These are phyloP conservation scores for Eurois occulta DNA, from an alignment of 2,888 invertebrate genomes.

Conservation along the genomic window DNA sequence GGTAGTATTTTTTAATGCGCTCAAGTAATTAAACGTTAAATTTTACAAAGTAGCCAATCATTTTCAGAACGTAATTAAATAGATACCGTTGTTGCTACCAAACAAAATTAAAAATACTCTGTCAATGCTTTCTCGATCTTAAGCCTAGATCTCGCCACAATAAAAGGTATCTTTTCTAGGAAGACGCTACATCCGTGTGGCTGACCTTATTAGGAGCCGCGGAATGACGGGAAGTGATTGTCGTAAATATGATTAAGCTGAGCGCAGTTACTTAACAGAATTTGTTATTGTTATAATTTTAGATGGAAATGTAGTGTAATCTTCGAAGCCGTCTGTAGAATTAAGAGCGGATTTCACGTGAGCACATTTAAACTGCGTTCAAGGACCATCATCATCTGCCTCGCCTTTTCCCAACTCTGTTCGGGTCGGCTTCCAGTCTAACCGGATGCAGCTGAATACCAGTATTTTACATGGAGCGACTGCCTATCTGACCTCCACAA, in stretches of 20 bases:
- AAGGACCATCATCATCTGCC: too few relatives aligned
- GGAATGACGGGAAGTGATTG: constrained; percentile 79
- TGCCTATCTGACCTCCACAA: too few relatives aligned
- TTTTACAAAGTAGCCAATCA: not conserved
- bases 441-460: too few relatives aligned
- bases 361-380: not conserved
- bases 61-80: not conserved
- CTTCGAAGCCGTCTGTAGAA: not conserved
- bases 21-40: not conserved
- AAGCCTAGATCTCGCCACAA: constrained; percentile 15
- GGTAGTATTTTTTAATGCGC: too few relatives aligned
- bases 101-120: not conserved
- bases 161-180: constrained; percentile 62
- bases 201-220: constrained; percentile 73
- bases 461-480: too few relatives aligned
- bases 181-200: constrained; percentile 57
- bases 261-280: constrained; percentile 71
- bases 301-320: constrained; percentile 1
- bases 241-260: constrained; percentile 77
- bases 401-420: too few relatives aligned
- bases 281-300: constrained; percentile 48
- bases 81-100: not conserved
- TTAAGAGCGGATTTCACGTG: not conserved
- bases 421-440: too few relatives aligned
- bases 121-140: not conserved